Base-by-base conservation (phyloP, 2,888 invertebrate genomes). In the Latrodectus hesperus region DNA sequence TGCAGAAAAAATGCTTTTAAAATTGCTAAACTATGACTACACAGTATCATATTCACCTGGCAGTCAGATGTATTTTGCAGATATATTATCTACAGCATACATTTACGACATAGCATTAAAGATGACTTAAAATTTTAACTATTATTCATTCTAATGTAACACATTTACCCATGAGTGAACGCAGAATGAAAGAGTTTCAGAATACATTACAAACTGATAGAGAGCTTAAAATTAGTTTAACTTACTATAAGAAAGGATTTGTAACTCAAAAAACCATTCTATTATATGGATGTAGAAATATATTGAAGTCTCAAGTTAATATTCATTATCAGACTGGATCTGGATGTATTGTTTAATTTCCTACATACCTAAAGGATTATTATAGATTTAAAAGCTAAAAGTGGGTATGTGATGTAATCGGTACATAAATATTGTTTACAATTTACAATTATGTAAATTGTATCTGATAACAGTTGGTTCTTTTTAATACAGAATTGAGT, bases 11-110 rank as follows among this genome's bases (percentile, higher is more conserved):
- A 65, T 17, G 70, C 38, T 17, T 55, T 84, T 22, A 22, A 78
- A 84, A 67, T 49, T 78, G n/a, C 49, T 78, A 14, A 52, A 53
- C 55, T 82, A 75, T 49, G 38, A 53, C 11, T 67, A 68, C 49
- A 26, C 11, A 2, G 17, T 78, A 22, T 0, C 72, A 9, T 79
- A 79, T 71, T 51, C 74, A 12, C 55, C 65, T 38, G 74, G 68
- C 6, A 79, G 53, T 22, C 6, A 79, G n/a, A 79, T 78, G 79
- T 60, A 74, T 74, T 16, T 84, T 6, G 78, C 74, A 16, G 70
- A 72, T 64, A 70, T 67, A 17, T 67, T 79, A 16, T 84, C 73
- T 9, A 52, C 49, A n/a, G 67, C 74, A 14, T 79, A n/a, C 22
- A n/a, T 74, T 5, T 78, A 79, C 5, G 68, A 84, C 4, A n/a